phyloP scores from a whole-genome alignment of 2,888 invertebrate genomes.

The Agrilus biguttatus region DNA sequence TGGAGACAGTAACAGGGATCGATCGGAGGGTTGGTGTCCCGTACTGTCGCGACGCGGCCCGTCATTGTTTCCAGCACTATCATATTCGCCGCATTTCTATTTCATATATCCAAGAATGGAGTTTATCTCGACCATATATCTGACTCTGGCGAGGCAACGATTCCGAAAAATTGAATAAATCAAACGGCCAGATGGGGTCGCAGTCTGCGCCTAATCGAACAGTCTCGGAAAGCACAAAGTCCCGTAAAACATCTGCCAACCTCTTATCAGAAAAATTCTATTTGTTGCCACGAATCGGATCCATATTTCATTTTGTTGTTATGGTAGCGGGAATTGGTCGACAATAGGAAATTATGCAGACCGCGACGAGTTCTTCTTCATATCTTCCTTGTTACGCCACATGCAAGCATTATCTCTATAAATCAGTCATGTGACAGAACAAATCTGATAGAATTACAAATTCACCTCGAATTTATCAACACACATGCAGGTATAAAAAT shows the following conservation, averaged over 20 bases:
- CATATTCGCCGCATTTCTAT: conserved; percentile 8
- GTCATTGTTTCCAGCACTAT: too few species aligned
- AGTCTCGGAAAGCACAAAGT: conserved; percentile 9
- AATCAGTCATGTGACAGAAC: neutral
- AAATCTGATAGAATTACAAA: neutral
- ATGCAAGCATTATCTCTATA: neutral
- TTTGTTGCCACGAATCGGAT: conserved; percentile 31
- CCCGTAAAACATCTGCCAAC: conserved; percentile 3
- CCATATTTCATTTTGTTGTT: conserved; percentile 28
- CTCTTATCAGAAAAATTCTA: conserved; percentile 29
- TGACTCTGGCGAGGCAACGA: conserved; percentile 19
- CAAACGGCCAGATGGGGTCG: conserved; percentile 13
- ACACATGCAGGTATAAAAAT: too few species aligned
- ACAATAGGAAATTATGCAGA: conserved; percentile 17
- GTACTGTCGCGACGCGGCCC: too few species aligned
- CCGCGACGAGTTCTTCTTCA: too few species aligned
- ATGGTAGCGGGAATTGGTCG: conserved; percentile 15
- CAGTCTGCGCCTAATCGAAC: conserved; percentile 3
- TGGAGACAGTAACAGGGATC: neutral
- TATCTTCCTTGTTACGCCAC: too few species aligned
- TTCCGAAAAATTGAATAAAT: conserved; percentile 27
- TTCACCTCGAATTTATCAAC: too few species aligned
- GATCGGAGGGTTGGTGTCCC: neutral
- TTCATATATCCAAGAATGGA: conserved; percentile 16
- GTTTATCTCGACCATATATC: conserved; percentile 25